Conservation (phyloP, 2,797 vertebrate species). For the Urosaurus nigricauda region DNA sequence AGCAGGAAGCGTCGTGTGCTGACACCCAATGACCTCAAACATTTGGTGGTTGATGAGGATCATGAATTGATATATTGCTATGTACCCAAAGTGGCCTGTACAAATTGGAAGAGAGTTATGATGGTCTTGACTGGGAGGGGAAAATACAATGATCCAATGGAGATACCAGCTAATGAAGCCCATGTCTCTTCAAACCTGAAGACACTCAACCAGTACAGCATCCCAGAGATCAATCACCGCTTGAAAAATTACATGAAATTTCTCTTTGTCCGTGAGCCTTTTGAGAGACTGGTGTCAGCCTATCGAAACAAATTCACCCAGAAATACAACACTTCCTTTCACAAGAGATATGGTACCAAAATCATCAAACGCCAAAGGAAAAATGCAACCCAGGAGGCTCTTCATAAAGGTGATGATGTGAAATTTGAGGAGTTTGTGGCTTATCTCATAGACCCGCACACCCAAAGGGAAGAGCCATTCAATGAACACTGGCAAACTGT, state of each 20-base stretch:
- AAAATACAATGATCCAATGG: constrained; percentile 96
- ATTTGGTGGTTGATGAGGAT: constrained; percentile 96
- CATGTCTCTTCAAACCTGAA: constrained; percentile 94
- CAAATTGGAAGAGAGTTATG: constrained; percentile 99
- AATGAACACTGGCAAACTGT: constrained; percentile 99
- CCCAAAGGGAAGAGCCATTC: constrained; percentile 93
- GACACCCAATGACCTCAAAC: constrained; percentile 93
- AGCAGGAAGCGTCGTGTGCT: constrained; percentile 92
- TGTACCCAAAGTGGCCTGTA: constrained; percentile 98
- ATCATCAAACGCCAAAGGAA: constrained; percentile 95
- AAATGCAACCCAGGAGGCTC: constrained; percentile 93
- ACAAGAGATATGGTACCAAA: constrained; percentile 96
- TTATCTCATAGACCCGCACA: constrained; percentile 93
- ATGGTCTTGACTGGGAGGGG: constrained; percentile 95
- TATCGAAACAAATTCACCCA: constrained; percentile 99
- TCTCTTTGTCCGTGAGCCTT: constrained; percentile 96
- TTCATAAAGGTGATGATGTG: constrained; percentile 89
- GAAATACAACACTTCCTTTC: constrained; percentile 98
- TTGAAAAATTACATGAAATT: constrained; percentile 99
- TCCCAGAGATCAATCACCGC: constrained; percentile 97
- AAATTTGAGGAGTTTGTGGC: constrained; percentile 94
- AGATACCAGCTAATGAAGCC: constrained; percentile 95
- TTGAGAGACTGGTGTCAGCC: constrained; percentile 95
- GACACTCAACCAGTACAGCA: constrained; percentile 97
- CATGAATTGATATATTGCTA: constrained; percentile 98